Conservation (phyloP, 2,113 vertebrate species). For the Paradisaea rubra region DNA sequence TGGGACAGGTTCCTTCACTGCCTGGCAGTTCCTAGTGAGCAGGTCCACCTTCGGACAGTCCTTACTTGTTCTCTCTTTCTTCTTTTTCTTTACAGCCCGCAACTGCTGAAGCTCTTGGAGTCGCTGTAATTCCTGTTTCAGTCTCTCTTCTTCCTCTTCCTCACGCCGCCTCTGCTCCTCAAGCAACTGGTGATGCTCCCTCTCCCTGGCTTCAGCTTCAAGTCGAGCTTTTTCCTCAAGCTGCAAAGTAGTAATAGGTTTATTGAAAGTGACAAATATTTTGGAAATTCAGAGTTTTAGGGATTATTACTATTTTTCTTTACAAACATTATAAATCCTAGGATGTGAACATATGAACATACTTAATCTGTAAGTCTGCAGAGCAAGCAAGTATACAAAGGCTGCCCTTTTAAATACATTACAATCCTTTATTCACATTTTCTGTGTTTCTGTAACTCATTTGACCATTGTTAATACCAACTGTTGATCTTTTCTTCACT, state of each 20-base stretch:
- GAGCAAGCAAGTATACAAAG: neutral
- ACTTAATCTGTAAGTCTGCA: neutral
- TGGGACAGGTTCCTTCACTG: slow-evolving; percentile 75
- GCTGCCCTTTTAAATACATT: neutral
- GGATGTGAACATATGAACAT: neutral
- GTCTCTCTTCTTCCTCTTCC: slow-evolving; percentile 79
- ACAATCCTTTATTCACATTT: neutral
- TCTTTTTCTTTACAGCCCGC: slow-evolving; percentile 89
- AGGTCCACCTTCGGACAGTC: slow-evolving; percentile 73
- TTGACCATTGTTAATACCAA: neutral
- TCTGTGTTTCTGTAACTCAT: neutral
- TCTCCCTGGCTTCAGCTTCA: slow-evolving; percentile 86
- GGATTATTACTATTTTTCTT: neutral
- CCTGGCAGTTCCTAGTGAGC: slow-evolving; percentile 72
- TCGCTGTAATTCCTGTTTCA: slow-evolving; percentile 84
- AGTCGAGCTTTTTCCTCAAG: slow-evolving; percentile 92
- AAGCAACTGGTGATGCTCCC: slow-evolving; percentile 79
- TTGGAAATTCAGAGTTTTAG: neutral
- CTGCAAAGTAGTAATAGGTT: slow-evolving; percentile 49
- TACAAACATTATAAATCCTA: neutral
- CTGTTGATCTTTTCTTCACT: neutral
- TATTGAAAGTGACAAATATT: neutral
- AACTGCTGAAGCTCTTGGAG: slow-evolving; percentile 89
- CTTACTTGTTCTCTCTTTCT: slow-evolving; percentile 81
- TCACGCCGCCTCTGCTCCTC: slow-evolving; percentile 75